Conservation (phyloP, 2,888 invertebrate species). For the Crossocerus cetratus region DNA sequence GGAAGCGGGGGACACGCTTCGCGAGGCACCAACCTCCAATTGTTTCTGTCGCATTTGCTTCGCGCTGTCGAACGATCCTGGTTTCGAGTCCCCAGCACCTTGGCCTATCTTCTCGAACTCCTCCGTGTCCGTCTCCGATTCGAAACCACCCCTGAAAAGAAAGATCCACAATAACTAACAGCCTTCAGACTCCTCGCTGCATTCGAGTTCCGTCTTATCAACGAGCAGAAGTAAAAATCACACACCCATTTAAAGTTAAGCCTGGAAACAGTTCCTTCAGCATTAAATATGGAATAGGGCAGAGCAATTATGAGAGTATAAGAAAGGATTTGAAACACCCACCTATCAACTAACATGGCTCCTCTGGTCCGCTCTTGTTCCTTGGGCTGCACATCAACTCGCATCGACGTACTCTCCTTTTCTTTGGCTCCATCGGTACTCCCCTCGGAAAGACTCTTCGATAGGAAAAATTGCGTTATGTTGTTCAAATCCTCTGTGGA, state of each 20-base stretch:
- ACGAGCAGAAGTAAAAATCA: no score
- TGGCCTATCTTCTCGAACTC: conserved; percentile 89
- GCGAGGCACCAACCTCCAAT: conserved; percentile 75
- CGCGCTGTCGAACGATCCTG: conserved; percentile 65
- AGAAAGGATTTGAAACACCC: no score
- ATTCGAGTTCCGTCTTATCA: no score
- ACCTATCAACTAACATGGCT: conserved; percentile 70
- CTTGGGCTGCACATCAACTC: conserved; percentile 61
- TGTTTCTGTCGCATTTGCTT: conserved; percentile 67
- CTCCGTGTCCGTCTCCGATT: conserved; percentile 89
- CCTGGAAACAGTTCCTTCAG: no score
- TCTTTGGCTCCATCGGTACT: conserved; percentile 67
- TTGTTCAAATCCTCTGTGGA: conserved; percentile 84
- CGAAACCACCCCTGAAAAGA: conserved; percentile 82
- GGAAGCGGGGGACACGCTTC: conserved; percentile 70
- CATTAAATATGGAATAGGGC: not conserved
- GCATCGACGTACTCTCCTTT: conserved; percentile 66
- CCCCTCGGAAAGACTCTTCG: conserved; percentile 75
- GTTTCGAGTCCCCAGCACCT: conserved; percentile 67
- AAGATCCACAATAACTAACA: conserved; percentile 12
- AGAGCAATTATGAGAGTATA: conserved; percentile 9
- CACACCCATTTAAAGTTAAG: no score
- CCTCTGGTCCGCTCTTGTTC: conserved; percentile 59
- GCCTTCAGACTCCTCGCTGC: not conserved
- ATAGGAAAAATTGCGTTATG: conserved; percentile 85